Conservation (phyloP, 92 coral and sea anemone species). For the Paramuricea clavata region DNA sequence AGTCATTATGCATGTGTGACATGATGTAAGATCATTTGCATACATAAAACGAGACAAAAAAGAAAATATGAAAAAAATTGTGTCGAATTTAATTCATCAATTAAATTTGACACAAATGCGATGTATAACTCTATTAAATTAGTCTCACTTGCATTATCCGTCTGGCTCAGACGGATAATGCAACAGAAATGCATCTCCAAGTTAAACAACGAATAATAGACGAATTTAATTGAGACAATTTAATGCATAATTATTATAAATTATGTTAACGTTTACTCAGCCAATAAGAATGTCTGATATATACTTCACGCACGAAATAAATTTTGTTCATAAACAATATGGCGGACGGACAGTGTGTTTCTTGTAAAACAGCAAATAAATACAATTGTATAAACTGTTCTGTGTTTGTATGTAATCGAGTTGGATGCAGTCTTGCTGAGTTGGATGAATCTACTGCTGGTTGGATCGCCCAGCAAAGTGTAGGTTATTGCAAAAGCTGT, state of each 20-base stretch:
- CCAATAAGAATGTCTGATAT: neutral
- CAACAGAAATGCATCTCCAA: neutral
- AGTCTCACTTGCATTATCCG: too few relatives aligned
- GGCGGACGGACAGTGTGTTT: neutral
- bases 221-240: neutral
- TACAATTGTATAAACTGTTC: neutral
- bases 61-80: too few relatives aligned
- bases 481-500: conserved; percentile 10
- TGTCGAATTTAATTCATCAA: too few relatives aligned
- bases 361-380: neutral
- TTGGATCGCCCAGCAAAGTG: neutral
- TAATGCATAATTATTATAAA: neutral
- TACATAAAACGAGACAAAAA: too few relatives aligned
- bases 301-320: too few relatives aligned
- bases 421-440: neutral
- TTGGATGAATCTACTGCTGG: neutral
- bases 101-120: too few relatives aligned
- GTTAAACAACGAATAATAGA: neutral
- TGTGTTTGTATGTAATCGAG: neutral
- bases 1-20: too few relatives aligned
- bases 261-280: neutral
- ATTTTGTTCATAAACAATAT: too few relatives aligned
- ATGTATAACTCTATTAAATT: too few relatives aligned
- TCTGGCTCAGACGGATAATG: too few relatives aligned
- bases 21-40: too few relatives aligned